Evolutionary conservation across 1,140 invertebrate genomes (phyloP).

Genomic region (Ceratina japonica): DNA sequence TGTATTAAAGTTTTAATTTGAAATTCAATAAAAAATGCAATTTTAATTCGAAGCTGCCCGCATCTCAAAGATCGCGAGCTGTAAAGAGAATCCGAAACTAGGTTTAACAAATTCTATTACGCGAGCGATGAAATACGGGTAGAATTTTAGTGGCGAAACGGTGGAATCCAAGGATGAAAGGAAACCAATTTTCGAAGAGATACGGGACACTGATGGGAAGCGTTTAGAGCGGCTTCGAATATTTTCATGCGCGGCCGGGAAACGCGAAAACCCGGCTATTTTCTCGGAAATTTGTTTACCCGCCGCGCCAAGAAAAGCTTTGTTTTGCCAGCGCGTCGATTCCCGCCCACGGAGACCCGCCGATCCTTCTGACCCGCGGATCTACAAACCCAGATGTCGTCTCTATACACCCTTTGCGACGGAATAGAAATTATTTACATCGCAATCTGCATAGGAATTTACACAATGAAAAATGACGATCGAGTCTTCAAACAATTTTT

Average conservation of each 20-base stretch:
- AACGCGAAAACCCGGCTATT: conserved; percentile 29
- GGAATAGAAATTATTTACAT: too few relatives aligned
- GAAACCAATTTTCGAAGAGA: not conserved
- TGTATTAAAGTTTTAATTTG: too few relatives aligned
- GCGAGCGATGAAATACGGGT: too few relatives aligned
- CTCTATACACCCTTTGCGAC: conserved; percentile 6
- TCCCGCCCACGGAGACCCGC: conserved; percentile 2
- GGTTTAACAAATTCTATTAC: too few relatives aligned
- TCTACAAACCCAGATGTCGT: conserved; percentile 51
- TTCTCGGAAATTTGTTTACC: conserved; percentile 50
- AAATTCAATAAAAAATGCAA: too few relatives aligned
- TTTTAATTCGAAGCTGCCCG: too few relatives aligned
- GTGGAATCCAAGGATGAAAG: too few relatives aligned
- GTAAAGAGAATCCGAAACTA: too few relatives aligned
- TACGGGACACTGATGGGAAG: not conserved
- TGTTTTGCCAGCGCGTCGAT: conserved; percentile 52
- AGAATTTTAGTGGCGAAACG: not conserved
- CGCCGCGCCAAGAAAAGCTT: conserved; percentile 59
- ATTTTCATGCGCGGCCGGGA: conserved; percentile 8
- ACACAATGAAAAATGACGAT: too few relatives aligned
- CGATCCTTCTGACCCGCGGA: conserved; percentile 11
- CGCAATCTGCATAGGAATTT: too few relatives aligned
- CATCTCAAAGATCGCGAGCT: too few relatives aligned
- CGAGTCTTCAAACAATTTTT: too few relatives aligned
- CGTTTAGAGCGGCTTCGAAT: conserved; percentile 13